Evolutionary conservation across 1,140 invertebrate genomes (phyloP).

Genomic region (Phenacoccus solenopsis): DNA sequence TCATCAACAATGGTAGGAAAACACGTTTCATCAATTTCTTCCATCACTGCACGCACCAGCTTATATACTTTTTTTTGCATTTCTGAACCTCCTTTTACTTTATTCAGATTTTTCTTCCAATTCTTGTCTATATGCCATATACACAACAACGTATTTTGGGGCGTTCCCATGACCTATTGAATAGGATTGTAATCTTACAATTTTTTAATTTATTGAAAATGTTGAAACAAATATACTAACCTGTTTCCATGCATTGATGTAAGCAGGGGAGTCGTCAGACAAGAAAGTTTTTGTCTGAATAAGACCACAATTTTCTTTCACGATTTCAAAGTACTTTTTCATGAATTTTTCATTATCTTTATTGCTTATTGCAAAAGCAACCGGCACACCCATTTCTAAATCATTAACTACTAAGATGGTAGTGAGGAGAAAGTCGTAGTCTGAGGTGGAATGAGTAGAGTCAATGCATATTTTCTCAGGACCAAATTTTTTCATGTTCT

Average conservation of each 20-base stretch:
- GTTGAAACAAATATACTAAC: no score
- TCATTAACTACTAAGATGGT: slow-evolving; percentile 11
- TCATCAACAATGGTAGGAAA: no score
- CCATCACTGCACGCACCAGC: no score
- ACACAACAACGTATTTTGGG: no score
- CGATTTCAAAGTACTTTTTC: neutral
- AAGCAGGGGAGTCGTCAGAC: neutral
- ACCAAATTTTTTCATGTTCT: neutral
- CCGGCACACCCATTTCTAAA: slow-evolving; percentile 5
- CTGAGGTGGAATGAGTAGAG: neutral
- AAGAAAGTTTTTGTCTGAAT: neutral
- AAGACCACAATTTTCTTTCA: neutral
- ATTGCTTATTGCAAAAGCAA: slow-evolving; percentile 10
- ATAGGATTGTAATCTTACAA: no score
- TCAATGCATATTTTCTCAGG: slow-evolving; percentile 8
- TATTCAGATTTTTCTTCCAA: no score
- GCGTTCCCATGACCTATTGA: no score
- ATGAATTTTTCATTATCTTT: neutral
- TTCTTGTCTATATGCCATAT: no score
- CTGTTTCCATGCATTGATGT: neutral
- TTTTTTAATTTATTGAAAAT: no score
- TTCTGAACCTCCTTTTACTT: no score
- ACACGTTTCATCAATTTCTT: no score
- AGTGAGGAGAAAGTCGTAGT: slow-evolving; percentile 10
- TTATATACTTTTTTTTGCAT: no score